Percentiles rank a stretch among this genome's conserved stretches.
phyloP scores from a whole-genome alignment of 2,113 vertebrate species.

The Cyphomyrus discorhynchus region DNA sequence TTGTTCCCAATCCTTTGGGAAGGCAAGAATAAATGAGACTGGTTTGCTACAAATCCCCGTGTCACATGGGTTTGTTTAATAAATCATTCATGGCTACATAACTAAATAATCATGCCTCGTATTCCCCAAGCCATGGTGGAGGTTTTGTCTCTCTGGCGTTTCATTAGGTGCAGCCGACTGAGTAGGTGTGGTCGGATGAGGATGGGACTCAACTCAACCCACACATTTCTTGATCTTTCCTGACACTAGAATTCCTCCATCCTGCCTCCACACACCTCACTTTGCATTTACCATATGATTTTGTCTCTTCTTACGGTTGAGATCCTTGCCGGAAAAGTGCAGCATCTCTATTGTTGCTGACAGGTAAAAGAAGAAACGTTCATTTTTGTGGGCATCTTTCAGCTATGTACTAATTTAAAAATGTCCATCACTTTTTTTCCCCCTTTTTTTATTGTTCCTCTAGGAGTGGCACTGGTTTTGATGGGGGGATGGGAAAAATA shows the following conservation, averaged over 20 bases:
- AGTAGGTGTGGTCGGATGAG: neutral
- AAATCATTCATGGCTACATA: constrained; percentile 6
- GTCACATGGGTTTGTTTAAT: neutral
- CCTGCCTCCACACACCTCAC: neutral
- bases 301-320: neutral
- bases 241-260: neutral
- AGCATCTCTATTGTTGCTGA: neutral
- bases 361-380: neutral
- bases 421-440: neutral
- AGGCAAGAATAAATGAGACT: constrained; percentile 1
- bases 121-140: neutral
- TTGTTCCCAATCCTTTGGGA: neutral
- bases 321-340: neutral
- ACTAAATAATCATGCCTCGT: neutral
- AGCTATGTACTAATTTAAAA: neutral
- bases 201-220: neutral
- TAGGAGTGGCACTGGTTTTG: neutral
- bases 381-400: neutral
- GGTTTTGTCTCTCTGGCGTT: neutral
- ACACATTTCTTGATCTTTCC: neutral
- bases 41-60: neutral
- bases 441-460: neutral
- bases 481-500: neutral
- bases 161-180: neutral
- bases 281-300: neutral